Evolutionary conservation across 2,888 invertebrate species (phyloP).

Genomic region (Stegana nigrithorax): DNA sequence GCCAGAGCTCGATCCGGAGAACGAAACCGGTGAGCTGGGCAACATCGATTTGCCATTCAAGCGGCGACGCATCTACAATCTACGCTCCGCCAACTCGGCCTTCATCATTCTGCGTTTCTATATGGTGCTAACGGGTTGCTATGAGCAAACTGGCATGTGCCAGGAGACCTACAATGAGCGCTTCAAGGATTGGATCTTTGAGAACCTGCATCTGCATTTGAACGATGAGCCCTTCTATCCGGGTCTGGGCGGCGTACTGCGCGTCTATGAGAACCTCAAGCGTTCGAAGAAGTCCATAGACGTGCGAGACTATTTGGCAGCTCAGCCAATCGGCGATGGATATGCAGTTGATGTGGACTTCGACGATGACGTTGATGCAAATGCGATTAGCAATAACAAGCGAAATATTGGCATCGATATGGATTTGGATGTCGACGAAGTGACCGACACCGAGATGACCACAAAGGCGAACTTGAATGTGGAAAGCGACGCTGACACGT

Average conservation of each 20-base stretch:
- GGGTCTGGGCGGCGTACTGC: constrained; percentile 55
- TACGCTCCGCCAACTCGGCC: constrained; percentile 44
- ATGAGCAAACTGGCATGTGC: constrained; percentile 42
- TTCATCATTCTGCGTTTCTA: constrained; percentile 55
- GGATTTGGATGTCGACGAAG: too few relatives aligned
- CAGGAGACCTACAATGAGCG: constrained; percentile 50
- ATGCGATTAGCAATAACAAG: too few relatives aligned
- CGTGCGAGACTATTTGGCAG: too few relatives aligned
- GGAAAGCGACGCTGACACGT: too few relatives aligned
- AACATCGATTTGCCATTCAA: constrained; percentile 60
- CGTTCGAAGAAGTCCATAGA: constrained; percentile 28
- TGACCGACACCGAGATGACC: too few relatives aligned
- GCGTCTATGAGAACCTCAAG: constrained; percentile 50
- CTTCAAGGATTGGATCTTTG: constrained; percentile 50
- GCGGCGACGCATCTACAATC: constrained; percentile 46
- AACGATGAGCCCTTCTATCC: constrained; percentile 56
- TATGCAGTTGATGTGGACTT: neutral
- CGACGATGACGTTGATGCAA: neutral
- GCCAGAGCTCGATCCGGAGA: constrained; percentile 48
- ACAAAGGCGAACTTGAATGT: too few relatives aligned
- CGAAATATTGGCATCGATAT: too few relatives aligned
- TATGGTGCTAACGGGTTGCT: constrained; percentile 53
- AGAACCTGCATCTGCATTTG: constrained; percentile 51
- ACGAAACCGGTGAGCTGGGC: constrained; percentile 38
- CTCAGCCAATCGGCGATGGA: too few relatives aligned